Conservation (phyloP, 2,888 invertebrate genomes). For the Ferrisia virgata region DNA sequence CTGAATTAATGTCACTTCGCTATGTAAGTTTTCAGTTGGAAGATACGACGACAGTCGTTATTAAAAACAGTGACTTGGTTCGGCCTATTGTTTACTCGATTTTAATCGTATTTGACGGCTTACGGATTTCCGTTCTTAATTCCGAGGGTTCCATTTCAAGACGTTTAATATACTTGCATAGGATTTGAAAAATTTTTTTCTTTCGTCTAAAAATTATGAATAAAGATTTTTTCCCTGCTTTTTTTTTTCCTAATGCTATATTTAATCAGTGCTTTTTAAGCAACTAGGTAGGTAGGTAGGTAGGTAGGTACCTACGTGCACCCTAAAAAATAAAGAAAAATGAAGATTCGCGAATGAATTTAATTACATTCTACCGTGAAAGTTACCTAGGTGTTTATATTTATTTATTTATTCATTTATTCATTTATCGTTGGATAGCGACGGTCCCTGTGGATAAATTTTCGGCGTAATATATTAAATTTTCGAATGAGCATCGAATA, state of each 20-base stretch:
- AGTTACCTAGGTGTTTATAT: too few relatives aligned
- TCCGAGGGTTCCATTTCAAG: constrained; percentile 31
- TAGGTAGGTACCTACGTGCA: neutral
- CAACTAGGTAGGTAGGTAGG: neutral
- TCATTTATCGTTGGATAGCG: too few relatives aligned
- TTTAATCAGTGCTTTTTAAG: too few relatives aligned
- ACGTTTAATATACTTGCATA: constrained; percentile 1
- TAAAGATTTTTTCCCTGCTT: constrained; percentile 11
- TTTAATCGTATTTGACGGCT: constrained; percentile 42
- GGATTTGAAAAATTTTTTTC: neutral
- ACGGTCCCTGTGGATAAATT: too few relatives aligned
- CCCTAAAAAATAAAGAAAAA: too few relatives aligned
- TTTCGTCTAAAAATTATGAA: constrained; percentile 2
- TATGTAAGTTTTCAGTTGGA: neutral
- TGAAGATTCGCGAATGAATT: too few relatives aligned
- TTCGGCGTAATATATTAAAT: too few relatives aligned
- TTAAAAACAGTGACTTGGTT: constrained; percentile 32
- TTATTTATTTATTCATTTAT: too few relatives aligned
- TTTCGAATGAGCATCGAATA: too few relatives aligned
- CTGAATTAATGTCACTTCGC: constrained; percentile 33
- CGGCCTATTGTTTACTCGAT: constrained; percentile 38
- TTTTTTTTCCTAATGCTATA: neutral
- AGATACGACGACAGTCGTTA: constrained; percentile 41
- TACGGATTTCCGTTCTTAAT: constrained; percentile 38
- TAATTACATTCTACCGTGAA: too few relatives aligned